These are phyloP conservation scores for Itoplectis maculator DNA, from an alignment of 2,888 invertebrate genomes.

Conservation along the genomic window DNA sequence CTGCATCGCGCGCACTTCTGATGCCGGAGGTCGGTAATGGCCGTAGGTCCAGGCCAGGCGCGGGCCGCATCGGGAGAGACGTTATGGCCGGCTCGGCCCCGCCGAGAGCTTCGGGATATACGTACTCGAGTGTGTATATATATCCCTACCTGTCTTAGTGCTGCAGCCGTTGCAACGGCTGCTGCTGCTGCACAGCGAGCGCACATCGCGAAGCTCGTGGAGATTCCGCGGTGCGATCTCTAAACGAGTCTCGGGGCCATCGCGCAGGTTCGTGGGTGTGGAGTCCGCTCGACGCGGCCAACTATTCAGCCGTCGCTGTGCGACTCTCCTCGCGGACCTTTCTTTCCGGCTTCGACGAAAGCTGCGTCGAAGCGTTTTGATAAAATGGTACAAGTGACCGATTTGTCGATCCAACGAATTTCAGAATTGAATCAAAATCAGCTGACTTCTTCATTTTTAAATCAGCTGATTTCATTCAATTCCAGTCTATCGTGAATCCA, in stretches of 20 bases:
- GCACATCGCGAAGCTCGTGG: conserved; percentile 40
- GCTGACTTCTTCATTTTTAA: too few species aligned
- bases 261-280: conserved; percentile 61
- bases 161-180: neutral
- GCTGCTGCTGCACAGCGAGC: conserved; percentile 14
- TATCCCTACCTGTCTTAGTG: neutral
- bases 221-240: conserved; percentile 59
- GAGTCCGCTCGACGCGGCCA: conserved; percentile 16
- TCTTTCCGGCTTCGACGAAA: neutral
- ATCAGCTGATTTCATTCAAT: too few species aligned
- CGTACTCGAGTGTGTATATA: conserved; percentile 21
- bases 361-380: neutral
- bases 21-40: conserved; percentile 66
- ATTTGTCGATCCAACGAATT: too few species aligned
- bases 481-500: too few species aligned
- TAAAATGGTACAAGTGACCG: too few species aligned
- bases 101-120: conserved; percentile 40
- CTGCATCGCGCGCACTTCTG: conserved; percentile 60
- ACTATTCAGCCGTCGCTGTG: conserved; percentile 22
- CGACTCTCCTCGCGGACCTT: neutral
- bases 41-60: conserved; percentile 65
- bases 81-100: conserved; percentile 51
- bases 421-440: too few species aligned
- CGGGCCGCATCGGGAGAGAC: conserved; percentile 60
- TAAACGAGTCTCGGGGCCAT: conserved; percentile 57